Base-by-base conservation (phyloP, 2,888 invertebrate genomes). In the Epinotia bilunana region DNA sequence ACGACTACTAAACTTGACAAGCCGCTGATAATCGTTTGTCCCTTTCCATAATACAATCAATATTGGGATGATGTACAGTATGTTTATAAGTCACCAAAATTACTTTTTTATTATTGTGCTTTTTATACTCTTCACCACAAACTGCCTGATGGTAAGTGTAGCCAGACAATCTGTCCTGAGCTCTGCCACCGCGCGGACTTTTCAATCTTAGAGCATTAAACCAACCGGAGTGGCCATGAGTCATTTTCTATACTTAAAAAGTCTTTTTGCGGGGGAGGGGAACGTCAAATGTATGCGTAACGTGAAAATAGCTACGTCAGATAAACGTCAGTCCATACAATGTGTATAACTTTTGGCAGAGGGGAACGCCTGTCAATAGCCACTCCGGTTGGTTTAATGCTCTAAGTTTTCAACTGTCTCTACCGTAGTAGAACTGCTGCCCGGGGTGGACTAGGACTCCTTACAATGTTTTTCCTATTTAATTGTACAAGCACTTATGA, bases 61-160 rank as follows among this genome's bases (percentile, higher is more conserved):
- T 49, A 49, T 49, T 49, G 49, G 49, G 49, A 49, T 49, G 49
- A 49, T 49, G 49, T 49, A 49, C 49, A 49, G 49, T 49, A 49
- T 49, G 49, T 49, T 49, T 49, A 13, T 49, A 49, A 49, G 49
- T 49, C 49, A 49, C 49, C 49, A 49, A 49, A 49, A 49, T 49
- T 6, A 49, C 13, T 11, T 23, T 2, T 23, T 49, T 49, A 49
- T 49, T 49, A 11, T 49, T 49, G 49, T 49, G 49, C 7, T 49
- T 49, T 23, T 49, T 49, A 49, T 49, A 7, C 49, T 49, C 49
- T 49, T 49, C 11, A 49, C 49, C 7, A 49, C 46, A 46, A 46
- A 46, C 46, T 11, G 49, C 49, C 49, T 4, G 33, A 33, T 33
- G 49, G 49, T 49, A 49, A 49, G 49, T 49, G 49, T 49, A 49